Base-by-base conservation (phyloP, 2,888 invertebrate species). In the Eupithecia insigniata region DNA sequence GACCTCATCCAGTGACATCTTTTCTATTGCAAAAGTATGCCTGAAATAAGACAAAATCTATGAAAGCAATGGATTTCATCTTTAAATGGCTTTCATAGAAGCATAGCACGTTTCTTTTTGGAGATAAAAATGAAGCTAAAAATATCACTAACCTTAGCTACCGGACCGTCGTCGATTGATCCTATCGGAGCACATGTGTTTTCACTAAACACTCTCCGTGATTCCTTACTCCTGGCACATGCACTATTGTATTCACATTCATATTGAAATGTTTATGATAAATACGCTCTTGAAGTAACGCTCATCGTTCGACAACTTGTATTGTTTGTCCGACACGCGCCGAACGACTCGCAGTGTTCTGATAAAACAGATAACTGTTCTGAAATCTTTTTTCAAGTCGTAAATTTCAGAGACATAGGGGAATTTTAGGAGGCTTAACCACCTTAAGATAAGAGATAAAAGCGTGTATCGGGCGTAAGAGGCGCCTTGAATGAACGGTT, bases 371-470 rank as follows among this genome's bases (percentile, higher is more conserved):
- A 93, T 93, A 93, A 93, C 83, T 84, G 86, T 88, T 89, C 86
- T 88, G 87, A 93, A 93, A 92, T 92, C 91, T 92, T 91, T 86
- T 87, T 85, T 90, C 84, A 83, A 87, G 89, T 92, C 90, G 90
- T 93, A 93, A 93, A 93, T 93, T 93, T 92, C 82, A 87, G 87
- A 91, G 88, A 89, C 90, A 88, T 87, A 82, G 83, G 88, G 87
- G 92, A 92, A 90, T 93, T 93, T 93, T 82, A 88, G 92, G 90
- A 86, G 92, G 93, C 92, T 93, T 93, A 76, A 91, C 82, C 88
- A 90, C 89, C 90, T 91, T 90, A 86, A 92, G 93, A 94, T 94
- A 93, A 93, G 89, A 91, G 93, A 93, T 94, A 94, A 93, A 88
- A 89, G 83, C 82, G 79, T 82, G 83, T 82, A 82, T 79, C 78